A percentile compares a stretch with the other conserved stretches of the same genome.
These are phyloP conservation scores for Zapornia atra DNA, from an alignment of 2,113 vertebrate genomes.

Conservation along the genomic window DNA sequence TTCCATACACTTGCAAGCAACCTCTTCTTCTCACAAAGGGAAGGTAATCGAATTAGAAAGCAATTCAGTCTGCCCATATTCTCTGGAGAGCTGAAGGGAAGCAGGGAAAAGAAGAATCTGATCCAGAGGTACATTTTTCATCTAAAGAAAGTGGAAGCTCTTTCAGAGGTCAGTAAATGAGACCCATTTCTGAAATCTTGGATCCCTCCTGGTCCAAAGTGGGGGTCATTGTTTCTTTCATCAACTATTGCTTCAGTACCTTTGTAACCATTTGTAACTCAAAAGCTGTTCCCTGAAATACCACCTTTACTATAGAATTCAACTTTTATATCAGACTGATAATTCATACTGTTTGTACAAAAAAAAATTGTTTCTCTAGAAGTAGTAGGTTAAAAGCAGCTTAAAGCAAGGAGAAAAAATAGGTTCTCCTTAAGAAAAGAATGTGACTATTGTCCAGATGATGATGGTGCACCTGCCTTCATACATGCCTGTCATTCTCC, in stretches of 20 bases:
- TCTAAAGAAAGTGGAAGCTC: background rate
- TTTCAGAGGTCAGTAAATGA: background rate
- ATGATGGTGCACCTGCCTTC: background rate
- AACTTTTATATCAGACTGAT: background rate
- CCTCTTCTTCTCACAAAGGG: background rate
- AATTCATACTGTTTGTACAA: background rate
- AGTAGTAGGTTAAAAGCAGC: background rate
- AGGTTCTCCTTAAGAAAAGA: background rate
- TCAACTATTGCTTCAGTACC: background rate
- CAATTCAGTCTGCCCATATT: background rate
- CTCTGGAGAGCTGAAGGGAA: background rate
- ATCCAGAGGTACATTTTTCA: background rate
- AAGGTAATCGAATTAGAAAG: background rate
- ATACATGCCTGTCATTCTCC: background rate
- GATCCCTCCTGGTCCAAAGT: background rate
- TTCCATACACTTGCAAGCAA: background rate
- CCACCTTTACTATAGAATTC: background rate
- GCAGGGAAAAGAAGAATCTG: background rate
- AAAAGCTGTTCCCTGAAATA: background rate
- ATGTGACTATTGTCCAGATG: background rate
- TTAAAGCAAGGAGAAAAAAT: background rate
- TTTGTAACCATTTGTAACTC: background rate
- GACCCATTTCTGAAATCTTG: background rate
- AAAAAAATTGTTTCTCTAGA: background rate
- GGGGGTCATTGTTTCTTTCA: background rate